Evolutionary conservation across 2,797 vertebrate species (phyloP), one percentile per base, ranked within the genome.

Genomic region (Malacoctenus gilli): DNA sequence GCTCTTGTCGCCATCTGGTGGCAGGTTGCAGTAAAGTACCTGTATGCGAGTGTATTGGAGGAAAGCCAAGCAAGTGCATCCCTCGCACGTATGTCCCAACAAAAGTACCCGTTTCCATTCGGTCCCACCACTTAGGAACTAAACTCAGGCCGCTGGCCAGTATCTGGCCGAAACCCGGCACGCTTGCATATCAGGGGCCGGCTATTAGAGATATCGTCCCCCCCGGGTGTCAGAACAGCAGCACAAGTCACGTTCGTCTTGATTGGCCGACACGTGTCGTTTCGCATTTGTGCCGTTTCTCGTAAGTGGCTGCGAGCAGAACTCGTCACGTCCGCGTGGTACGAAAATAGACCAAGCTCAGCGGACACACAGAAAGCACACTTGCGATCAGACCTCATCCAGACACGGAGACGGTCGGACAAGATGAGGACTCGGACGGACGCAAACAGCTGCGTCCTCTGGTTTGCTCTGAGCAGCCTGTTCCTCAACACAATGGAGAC

Each of bases 281-380:
- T 56, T 39, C 28, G 42, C 61, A 47, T 48, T 38, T 30, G 40
- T 39, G 48, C 21, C 15, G n/a, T 5, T 32, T 3, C 37, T 50
- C 61, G 72, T 77, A 77, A 67, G 46, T 5, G n/a, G 25, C 64
- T 66, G 47, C 48, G 78, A 68, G 66, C 63, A 66, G 68, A 18
- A 57, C 23, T 44, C 41, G 15, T 59, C 25, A 16, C 25, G 32
- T 34, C 39, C 41, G 18, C 28, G 40, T 43, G 49, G 25, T 36
- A 23, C 32, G 31, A 5, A 52, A 68, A 56, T 32, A 72, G 46
- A 59, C 22, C n/a, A 9, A 37, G 34, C 47, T 25, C 32, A 61
- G 22, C 48, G 23, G 48, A 47, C 50, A 30, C 4, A 46, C 4
- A 20, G 35, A 21, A 55, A 10, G 14, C 39, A 16, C 58, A 8